Conservation (phyloP, 1,140 invertebrate species). For the Drosophila bocki region DNA sequence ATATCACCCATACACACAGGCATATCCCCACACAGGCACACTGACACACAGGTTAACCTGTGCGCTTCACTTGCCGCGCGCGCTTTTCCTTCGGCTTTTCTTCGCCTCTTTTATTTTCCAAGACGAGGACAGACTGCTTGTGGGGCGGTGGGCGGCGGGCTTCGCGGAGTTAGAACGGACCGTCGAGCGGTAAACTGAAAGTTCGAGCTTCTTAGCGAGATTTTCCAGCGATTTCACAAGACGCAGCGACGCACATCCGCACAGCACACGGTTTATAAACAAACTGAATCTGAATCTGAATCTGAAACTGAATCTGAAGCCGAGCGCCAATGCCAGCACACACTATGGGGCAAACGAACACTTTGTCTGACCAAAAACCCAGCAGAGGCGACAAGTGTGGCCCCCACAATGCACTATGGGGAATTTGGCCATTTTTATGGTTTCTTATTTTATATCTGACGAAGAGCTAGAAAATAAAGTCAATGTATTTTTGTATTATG, state of each 20-base stretch:
- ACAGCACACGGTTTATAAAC: constrained; percentile 69
- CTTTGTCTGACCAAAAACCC: too few species aligned
- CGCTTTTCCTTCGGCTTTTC: constrained; percentile 36
- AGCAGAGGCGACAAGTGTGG: constrained; percentile 11
- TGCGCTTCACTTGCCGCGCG: constrained; percentile 59
- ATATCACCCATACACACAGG: constrained; percentile 27
- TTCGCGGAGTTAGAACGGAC: constrained; percentile 6
- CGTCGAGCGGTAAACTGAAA: constrained; percentile 9
- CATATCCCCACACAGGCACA: constrained; percentile 26
- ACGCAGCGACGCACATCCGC: constrained; percentile 52
- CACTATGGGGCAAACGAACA: too few species aligned
- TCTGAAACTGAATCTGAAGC: constrained; percentile 14
- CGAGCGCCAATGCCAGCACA: constrained; percentile 28
- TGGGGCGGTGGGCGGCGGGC: neutral
- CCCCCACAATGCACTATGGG: constrained; percentile 22
- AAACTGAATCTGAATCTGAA: constrained; percentile 45
- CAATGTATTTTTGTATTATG: too few species aligned
- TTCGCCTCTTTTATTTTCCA: neutral
- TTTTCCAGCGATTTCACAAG: neutral
- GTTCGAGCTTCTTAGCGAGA: constrained; percentile 15
- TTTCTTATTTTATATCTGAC: too few species aligned
- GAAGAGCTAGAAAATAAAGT: too few species aligned
- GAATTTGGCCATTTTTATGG: too few species aligned
- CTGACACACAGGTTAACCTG: constrained; percentile 54
- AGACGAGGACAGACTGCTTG: neutral